Base-by-base conservation (phyloP, 2,888 invertebrate species). In the Drosophila meridionalis region DNA sequence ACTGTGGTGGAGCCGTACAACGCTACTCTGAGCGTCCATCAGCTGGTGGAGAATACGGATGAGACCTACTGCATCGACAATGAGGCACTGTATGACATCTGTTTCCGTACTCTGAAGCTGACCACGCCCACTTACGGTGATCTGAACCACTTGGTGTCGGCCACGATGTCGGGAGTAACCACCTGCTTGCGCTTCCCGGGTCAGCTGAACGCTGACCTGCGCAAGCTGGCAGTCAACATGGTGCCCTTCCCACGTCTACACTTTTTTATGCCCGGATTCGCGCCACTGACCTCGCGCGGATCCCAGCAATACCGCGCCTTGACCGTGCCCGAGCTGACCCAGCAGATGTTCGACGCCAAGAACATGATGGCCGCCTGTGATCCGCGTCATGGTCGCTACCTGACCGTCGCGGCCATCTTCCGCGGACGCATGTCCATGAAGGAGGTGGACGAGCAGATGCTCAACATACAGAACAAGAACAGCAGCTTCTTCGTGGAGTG, bases 351-450 rank as follows among this genome's bases (percentile, higher is more conserved):
- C 94, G 98, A 98, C 94, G 97, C 98, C 78, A 98, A 98, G 94
- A 98, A 98, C 94, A 98, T 98, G 98, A 98, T 98, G 98, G 98
- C 98, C 55, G 98, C 98, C 7, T 98, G 98, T 93, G 98, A 98
- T 93, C 98, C 98, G 1, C 95, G 98, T 67, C 98, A 98, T 94
- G 98, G 98, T 72, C 95, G 98, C 83, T 98, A 98, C 93, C 94
- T 98, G 76, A 98, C 98, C 26, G 98, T 98, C 3, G 98, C 98
- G 57, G 97, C 97, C 86, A 97, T 98, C 92, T 98, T 98, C 95
- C 95, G 98, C 69, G 97, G 97, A 0, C 95, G 97, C 90, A 97
- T 98, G 97, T 98, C 98, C 80, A 98, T 98, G 97, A 98, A 98
- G 94, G 98, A 98, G 94, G 96, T 96, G 6, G 93, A 97, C 93